Evolutionary conservation across 92 coral and sea anemone species (phyloP).

Genomic region (Zoanthus sansibaricus): DNA sequence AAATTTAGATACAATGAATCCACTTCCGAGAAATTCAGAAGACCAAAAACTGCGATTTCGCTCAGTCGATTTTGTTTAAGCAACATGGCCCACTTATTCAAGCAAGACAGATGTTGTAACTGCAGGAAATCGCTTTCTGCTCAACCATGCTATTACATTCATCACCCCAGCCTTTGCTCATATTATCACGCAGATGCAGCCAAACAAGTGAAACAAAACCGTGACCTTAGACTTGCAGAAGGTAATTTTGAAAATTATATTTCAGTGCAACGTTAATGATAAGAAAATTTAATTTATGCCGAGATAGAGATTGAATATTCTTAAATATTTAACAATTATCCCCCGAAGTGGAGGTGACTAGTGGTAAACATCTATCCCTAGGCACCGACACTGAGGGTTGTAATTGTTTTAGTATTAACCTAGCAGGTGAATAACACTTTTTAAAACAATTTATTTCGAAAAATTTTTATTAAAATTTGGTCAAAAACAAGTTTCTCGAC

Average conservation of each 20-base stretch:
- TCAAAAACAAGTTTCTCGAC: too few relatives aligned
- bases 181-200: slow-evolving; percentile 39
- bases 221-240: slow-evolving; percentile 31
- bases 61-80: not conserved
- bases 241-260: not conserved
- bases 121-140: not conserved
- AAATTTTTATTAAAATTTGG: too few relatives aligned
- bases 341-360: too few relatives aligned
- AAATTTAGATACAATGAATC: not conserved
- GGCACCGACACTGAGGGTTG: too few relatives aligned
- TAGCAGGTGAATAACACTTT: too few relatives aligned
- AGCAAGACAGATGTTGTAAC: slow-evolving; percentile 22
- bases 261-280: too few relatives aligned
- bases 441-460: too few relatives aligned
- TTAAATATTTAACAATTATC: too few relatives aligned
- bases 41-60: not conserved
- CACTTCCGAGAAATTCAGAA: slow-evolving; percentile 3
- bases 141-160: not conserved
- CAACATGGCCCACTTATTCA: slow-evolving; percentile 28
- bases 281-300: too few relatives aligned
- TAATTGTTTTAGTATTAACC: too few relatives aligned
- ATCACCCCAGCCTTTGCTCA: slow-evolving; percentile 26
- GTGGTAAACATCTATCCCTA: too few relatives aligned
- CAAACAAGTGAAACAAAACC: slow-evolving; percentile 29
- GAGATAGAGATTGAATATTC: too few relatives aligned